phyloP scores from a whole-genome alignment of 2,888 invertebrate species.

The Drosophila trichaetosa region DNA sequence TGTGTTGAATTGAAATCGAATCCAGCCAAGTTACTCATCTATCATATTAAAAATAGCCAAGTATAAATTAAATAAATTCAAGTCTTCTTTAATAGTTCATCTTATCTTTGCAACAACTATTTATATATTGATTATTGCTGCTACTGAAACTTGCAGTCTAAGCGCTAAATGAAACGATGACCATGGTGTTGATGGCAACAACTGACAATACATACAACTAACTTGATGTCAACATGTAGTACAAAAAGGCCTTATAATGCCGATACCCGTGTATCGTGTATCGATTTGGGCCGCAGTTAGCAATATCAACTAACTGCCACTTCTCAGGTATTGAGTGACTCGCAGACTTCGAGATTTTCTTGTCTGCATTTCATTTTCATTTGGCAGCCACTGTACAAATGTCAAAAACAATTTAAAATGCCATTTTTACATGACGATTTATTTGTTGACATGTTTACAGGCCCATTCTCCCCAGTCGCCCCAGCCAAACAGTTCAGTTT shows the following conservation, averaged over 20 bases:
- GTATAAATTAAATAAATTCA: neutral
- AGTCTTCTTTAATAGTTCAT: neutral
- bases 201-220: slow-evolving; percentile 30
- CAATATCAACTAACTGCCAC: slow-evolving; percentile 43
- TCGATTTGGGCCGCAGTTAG: slow-evolving; percentile 16
- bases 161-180: slow-evolving; percentile 27
- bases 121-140: neutral
- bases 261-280: slow-evolving; percentile 29
- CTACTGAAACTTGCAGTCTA: neutral
- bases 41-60: neutral
- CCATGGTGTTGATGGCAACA: slow-evolving; percentile 28
- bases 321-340: slow-evolving; percentile 49
- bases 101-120: neutral
- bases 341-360: slow-evolving; percentile 51
- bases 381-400: slow-evolving; percentile 77
- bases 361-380: slow-evolving; percentile 77
- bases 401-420: slow-evolving; percentile 83
- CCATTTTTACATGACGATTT: slow-evolving; percentile 83
- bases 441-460: slow-evolving; percentile 77
- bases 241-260: slow-evolving; percentile 32
- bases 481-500: slow-evolving; percentile 7
- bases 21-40: neutral
- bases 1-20: no score
- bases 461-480: slow-evolving; percentile 45
- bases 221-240: slow-evolving; percentile 37